A percentile compares a stretch with the other conserved stretches of the same genome.
Conservation (phyloP, 2,797 vertebrate species). For the Tapera naevia region DNA sequence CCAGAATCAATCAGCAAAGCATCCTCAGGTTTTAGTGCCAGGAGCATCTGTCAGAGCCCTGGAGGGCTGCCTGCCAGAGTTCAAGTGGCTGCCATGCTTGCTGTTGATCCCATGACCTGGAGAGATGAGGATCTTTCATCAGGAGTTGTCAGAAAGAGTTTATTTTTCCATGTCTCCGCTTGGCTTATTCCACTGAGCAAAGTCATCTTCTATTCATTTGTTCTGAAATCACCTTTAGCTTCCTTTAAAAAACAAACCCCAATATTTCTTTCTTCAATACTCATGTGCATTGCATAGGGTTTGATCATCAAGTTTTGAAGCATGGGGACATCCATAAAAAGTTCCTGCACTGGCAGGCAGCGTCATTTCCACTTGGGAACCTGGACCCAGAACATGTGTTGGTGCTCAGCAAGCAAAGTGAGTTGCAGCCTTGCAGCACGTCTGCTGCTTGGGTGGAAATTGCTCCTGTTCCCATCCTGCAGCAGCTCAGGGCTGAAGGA, state of each 20-base stretch:
- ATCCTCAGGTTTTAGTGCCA: background rate
- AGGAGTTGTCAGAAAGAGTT: conserved; percentile 31
- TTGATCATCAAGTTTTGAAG: background rate
- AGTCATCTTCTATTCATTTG: conserved; percentile 37
- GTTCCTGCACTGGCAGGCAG: background rate
- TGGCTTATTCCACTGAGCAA: conserved; percentile 2
- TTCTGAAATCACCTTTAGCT: conserved; percentile 37
- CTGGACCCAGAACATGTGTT: fast-evolving
- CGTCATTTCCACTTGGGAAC: background rate
- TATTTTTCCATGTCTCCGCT: conserved; percentile 37
- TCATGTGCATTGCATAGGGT: background rate
- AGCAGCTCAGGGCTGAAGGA: background rate
- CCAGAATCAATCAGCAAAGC: background rate
- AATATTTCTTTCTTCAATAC: background rate
- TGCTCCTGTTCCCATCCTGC: fast-evolving
- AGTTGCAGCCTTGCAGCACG: background rate
- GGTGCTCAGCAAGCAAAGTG: background rate
- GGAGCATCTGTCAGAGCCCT: conserved; percentile 17
- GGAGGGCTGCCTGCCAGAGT: conserved; percentile 19
- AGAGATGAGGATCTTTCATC: conserved; percentile 56
- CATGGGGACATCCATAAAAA: background rate
- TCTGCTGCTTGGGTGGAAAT: background rate
- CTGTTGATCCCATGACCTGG: conserved; percentile 25
- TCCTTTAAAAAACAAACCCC: background rate
- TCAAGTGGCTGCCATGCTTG: conserved; percentile 47